A percentile compares a stretch with the other conserved stretches of the same genome.
phyloP scores from a whole-genome alignment of 2,113 vertebrate species.

The Hypanus sabinus region DNA sequence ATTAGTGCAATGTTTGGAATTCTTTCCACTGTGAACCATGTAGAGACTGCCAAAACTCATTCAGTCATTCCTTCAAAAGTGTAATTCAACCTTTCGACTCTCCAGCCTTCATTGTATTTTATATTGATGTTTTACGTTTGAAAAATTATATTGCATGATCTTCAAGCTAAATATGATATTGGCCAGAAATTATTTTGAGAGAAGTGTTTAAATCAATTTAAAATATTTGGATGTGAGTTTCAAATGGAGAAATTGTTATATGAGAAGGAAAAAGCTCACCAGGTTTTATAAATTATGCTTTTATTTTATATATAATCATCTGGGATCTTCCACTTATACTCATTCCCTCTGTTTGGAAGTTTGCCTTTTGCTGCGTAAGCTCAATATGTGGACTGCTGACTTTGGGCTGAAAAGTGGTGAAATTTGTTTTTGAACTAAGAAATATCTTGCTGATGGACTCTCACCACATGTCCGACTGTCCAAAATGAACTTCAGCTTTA shows the following conservation, averaged over 20 bases:
- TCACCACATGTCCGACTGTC: background rate
- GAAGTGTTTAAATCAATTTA: background rate
- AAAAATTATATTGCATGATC: background rate
- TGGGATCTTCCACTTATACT: background rate
- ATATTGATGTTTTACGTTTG: background rate
- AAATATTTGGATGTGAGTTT: background rate
- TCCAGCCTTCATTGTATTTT: background rate
- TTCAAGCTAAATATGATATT: background rate
- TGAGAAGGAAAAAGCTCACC: background rate
- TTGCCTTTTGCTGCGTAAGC: background rate
- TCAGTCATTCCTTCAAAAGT: background rate
- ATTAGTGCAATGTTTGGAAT: slow-evolving; percentile 4
- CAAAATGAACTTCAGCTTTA: background rate
- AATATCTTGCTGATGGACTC: background rate
- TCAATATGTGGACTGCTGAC: background rate
- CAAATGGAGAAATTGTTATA: background rate
- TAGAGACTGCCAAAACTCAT: slow-evolving; percentile 18
- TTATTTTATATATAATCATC: background rate
- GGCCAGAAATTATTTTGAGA: background rate
- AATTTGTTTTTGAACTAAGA: background rate
- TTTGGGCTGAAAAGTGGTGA: background rate
- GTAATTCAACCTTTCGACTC: background rate
- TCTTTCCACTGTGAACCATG: background rate
- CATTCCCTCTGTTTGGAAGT: background rate
- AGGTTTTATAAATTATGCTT: background rate